Percentiles rank a stretch among this genome's conserved stretches.
phyloP scores from a whole-genome alignment of 2,113 vertebrate genomes.

The Trematomus loennbergii region DNA sequence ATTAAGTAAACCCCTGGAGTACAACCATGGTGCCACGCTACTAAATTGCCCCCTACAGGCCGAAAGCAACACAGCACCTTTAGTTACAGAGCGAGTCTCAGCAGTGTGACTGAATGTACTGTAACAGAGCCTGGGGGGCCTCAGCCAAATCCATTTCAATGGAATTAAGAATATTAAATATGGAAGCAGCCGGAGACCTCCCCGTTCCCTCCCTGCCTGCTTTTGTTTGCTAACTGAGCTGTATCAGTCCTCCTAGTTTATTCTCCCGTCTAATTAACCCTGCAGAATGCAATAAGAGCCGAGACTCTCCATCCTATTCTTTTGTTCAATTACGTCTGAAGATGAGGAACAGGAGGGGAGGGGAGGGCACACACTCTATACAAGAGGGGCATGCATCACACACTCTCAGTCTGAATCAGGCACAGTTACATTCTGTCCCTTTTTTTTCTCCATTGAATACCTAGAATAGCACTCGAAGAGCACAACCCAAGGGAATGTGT shows the following conservation, averaged over 20 bases:
- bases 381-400: slow-evolving; percentile 31
- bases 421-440: too few relatives aligned
- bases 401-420: background rate
- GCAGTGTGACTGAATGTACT: slow-evolving; percentile 39
- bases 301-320: slow-evolving; percentile 38
- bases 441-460: slow-evolving; percentile 18
- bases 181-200: slow-evolving; percentile 18
- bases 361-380: slow-evolving; percentile 15
- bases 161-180: slow-evolving; percentile 66
- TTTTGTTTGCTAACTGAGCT: slow-evolving; percentile 62
- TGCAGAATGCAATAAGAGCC: slow-evolving; percentile 30
- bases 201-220: background rate
- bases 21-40: slow-evolving; percentile 49
- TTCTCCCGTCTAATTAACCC: slow-evolving; percentile 58
- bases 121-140: slow-evolving; percentile 11
- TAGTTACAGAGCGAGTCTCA: background rate
- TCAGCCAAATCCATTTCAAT: slow-evolving; percentile 39
- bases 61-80: slow-evolving; percentile 42
- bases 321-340: slow-evolving; percentile 58
- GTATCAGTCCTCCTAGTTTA: slow-evolving; percentile 47
- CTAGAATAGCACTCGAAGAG: too few relatives aligned
- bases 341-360: slow-evolving; percentile 9
- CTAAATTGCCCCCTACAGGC: slow-evolving; percentile 83
- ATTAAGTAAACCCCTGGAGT: background rate
- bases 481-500: too few relatives aligned